Base-by-base conservation (phyloP, 92 coral and sea anemone genomes). In the Diadumene lineata region DNA sequence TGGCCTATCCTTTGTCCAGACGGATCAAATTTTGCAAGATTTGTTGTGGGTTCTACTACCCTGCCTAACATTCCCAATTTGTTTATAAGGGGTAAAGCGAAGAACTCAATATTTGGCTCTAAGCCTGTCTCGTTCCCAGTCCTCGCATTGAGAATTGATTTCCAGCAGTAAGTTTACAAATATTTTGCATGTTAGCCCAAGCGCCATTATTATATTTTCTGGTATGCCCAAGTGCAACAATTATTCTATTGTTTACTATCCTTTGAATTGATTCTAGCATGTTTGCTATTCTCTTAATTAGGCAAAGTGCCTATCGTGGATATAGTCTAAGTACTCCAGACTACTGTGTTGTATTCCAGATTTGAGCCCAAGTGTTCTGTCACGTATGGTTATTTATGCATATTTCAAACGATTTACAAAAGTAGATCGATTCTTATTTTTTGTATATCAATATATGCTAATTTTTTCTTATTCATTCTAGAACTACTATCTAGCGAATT, bases 1-100 rank as follows among this genome's bases (percentile, higher is more conserved):
- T 86, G 84, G 90, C 77, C 90, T 15, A 43, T 70, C n/a, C 64
- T 86, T 22, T 86, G 87, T 58, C 31, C 66, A 15, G 86, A 85
- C 29, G 86, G 90, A 8, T 51, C 68, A 24, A 75, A 81, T 66
- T 83, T 53, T 56, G 69, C 57, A 50, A 50, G 21, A 18, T 79
- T 79, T 43, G 53, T 87, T 0, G 65, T 32, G 30, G 90, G 77
- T 69, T 81, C 71, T 64, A 8, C 27, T 7, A 34, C 70, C 6
- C 44, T 81, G 17, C 90, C 80, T n/a, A 23, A 69, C 31, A 30
- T 33, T 16, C 76, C 82, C 2, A 78, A 68, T 13, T 28, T 78
- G 33, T 68, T 78, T 23, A 53, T 68, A 31, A 67, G 76, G 25
- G 66, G 76, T 16, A 78, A 78, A 78, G 82, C 69, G 1, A 69